Percentiles rank a stretch among this genome's conserved stretches.
phyloP scores from a whole-genome alignment of 2,113 vertebrate species.

The Pachyramphus minor region DNA sequence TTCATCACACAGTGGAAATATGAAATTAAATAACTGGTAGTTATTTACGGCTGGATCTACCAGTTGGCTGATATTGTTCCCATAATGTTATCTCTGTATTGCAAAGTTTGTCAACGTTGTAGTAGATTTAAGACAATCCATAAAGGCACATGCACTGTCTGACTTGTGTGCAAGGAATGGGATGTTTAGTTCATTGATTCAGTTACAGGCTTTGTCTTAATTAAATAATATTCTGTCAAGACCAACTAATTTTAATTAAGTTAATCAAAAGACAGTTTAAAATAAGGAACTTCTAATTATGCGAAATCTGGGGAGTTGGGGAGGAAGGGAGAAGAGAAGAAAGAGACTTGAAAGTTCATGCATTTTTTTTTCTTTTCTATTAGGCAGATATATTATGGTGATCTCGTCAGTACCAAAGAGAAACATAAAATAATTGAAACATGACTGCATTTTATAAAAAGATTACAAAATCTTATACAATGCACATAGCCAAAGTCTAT shows the following conservation, averaged over 20 bases:
- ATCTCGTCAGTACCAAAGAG: background rate
- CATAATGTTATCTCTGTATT: background rate
- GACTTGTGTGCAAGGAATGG: background rate
- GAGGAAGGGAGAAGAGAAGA: rapidly evolving
- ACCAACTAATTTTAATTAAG: background rate
- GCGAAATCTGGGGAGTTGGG: rapidly evolving
- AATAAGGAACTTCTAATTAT: background rate
- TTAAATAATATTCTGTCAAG: background rate
- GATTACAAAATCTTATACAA: background rate
- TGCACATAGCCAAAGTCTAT: background rate
- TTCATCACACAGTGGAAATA: background rate
- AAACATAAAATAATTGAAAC: background rate
- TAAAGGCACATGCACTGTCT: background rate
- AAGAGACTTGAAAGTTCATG: background rate
- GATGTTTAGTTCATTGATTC: background rate
- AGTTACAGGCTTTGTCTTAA: background rate
- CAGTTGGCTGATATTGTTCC: background rate
- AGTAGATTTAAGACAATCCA: background rate
- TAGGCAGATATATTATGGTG: background rate
- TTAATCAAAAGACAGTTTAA: background rate
- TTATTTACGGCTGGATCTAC: background rate
- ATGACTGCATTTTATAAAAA: background rate
- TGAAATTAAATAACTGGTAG: background rate
- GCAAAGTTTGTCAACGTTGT: background rate
- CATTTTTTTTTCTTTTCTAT: background rate